phyloP scores from a whole-genome alignment of 2,888 invertebrate genomes.

The Nematopogon swammerdamellus region DNA sequence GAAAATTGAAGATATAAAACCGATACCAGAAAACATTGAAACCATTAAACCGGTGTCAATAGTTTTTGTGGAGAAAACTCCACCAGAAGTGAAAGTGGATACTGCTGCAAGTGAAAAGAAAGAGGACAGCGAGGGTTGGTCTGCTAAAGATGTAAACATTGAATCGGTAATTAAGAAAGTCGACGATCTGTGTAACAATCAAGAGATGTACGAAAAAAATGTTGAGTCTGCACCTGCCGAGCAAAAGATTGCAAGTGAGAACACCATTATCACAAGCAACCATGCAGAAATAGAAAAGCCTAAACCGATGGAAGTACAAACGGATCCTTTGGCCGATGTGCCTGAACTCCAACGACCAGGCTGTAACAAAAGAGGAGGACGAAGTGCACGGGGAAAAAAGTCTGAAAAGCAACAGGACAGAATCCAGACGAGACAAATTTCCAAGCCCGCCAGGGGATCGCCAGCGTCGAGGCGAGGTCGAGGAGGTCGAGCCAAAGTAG shows the following conservation, averaged over 20 bases:
- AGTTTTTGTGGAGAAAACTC: not conserved
- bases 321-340: constrained; percentile 5
- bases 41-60: not conserved
- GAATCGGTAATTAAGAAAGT: constrained; percentile 80
- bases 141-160: constrained; percentile 74
- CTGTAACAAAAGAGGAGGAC: constrained; percentile 36
- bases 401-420: constrained; percentile 32
- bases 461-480: constrained; percentile 37
- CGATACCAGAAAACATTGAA: not conserved
- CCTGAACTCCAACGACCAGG: constrained; percentile 10
- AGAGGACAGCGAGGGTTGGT: constrained; percentile 75
- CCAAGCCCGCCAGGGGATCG: constrained; percentile 34
- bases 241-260: not conserved
- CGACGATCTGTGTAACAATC: constrained; percentile 61
- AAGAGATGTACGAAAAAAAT: constrained; percentile 20
- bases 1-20: not conserved
- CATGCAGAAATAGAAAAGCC: not conserved
- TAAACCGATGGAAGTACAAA: constrained; percentile 3
- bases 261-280: constrained; percentile 5
- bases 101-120: constrained; percentile 41
- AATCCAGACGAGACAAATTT: constrained; percentile 45
- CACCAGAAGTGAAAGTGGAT: not conserved
- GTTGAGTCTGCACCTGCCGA: constrained; percentile 9
- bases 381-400: constrained; percentile 39
- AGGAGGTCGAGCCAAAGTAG: constrained; percentile 47